Evolutionary conservation across 2,797 vertebrate species (phyloP).

Genomic region (Myripristis murdjan): DNA sequence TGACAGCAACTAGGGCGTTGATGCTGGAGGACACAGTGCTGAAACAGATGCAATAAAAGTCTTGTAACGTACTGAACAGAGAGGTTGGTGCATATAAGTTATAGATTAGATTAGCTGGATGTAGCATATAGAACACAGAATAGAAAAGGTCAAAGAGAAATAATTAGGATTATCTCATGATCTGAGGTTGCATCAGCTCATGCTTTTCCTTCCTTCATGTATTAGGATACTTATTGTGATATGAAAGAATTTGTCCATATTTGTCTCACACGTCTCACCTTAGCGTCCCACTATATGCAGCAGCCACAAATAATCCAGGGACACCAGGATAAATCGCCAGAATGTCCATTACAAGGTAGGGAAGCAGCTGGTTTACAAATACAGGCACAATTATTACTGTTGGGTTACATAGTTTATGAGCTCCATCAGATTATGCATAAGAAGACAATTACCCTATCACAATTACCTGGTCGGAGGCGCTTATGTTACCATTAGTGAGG

Average conservation of each 20-base stretch:
- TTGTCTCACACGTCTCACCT: conserved; percentile 76
- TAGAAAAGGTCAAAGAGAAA: background rate
- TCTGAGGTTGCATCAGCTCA: background rate
- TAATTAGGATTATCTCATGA: background rate
- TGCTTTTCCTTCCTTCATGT: background rate
- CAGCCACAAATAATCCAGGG: conserved; percentile 89
- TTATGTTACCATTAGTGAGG: conserved; percentile 76
- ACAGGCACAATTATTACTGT: background rate
- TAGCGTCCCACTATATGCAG: conserved; percentile 88
- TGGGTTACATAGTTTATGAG: background rate
- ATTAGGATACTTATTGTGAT: background rate
- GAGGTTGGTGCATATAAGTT: background rate
- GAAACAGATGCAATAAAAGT: conserved; percentile 50
- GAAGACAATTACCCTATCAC: background rate
- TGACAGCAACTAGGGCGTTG: conserved; percentile 89
- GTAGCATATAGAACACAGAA: background rate
- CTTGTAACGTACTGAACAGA: conserved; percentile 14
- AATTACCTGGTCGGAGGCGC: conserved; percentile 82
- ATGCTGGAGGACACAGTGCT: conserved; percentile 92
- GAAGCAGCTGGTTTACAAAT: conserved; percentile 80
- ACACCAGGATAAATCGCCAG: conserved; percentile 83
- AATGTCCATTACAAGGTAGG: conserved; percentile 90
- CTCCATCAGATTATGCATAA: background rate
- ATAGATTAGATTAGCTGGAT: background rate
- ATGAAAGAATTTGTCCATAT: background rate